Conservation (phyloP, 2,888 invertebrate genomes). For the Trisateles emortualis region DNA sequence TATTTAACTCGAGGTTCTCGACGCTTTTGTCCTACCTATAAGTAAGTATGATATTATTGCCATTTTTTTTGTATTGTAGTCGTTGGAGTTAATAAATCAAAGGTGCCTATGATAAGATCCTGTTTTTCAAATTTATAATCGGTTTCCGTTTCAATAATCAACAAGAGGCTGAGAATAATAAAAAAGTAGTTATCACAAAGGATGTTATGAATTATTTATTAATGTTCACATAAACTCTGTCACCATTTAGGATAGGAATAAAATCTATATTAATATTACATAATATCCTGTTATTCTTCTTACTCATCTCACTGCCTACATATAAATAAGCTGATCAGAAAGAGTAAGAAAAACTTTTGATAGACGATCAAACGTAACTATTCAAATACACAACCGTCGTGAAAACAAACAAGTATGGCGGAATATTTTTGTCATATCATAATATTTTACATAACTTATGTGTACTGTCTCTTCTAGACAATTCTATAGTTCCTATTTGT, state of each 20-base stretch:
- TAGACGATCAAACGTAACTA: slow-evolving; percentile 4
- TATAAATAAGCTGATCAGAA: not conserved
- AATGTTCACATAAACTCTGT: not conserved
- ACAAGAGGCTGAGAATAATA: not conserved
- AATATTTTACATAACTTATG: slow-evolving; percentile 25
- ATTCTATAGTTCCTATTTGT: not conserved
- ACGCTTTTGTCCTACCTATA: no score
- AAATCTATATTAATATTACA: not conserved
- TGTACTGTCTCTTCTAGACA: not conserved
- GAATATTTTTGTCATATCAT: slow-evolving; percentile 10
- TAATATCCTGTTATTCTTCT: not conserved
- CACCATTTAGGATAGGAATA: no score
- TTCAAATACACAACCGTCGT: slow-evolving; percentile 10
- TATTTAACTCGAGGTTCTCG: no score
- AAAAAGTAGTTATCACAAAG: not conserved
- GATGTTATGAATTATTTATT: not conserved
- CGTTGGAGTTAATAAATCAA: no score
- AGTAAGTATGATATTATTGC: no score
- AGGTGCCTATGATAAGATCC: no score
- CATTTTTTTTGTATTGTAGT: no score
- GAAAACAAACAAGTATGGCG: slow-evolving; percentile 42
- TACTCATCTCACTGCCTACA: not conserved
- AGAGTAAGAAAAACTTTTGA: slow-evolving; percentile 1
- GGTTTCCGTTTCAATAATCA: not conserved
- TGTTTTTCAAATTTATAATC: not conserved